Conservation (phyloP, 2,113 vertebrate genomes). For the Tachysurus vachellii region DNA sequence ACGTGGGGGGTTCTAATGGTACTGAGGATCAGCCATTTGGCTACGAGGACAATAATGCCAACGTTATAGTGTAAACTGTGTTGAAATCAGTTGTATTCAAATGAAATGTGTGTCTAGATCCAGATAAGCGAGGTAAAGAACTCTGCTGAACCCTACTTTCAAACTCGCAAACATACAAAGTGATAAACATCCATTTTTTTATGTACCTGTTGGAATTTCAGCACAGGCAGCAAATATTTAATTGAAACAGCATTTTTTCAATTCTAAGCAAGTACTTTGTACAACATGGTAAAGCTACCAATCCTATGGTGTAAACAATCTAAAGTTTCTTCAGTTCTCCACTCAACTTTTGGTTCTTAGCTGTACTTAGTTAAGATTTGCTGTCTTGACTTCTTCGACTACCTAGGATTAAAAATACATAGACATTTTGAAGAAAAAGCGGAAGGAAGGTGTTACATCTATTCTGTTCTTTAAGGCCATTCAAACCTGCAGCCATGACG, state of each 20-base stretch:
- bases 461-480: too few species aligned
- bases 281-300: not conserved
- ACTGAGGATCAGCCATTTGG: not conserved
- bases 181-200: not conserved
- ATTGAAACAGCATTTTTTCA: not conserved
- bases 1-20: not conserved
- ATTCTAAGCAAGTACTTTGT: not conserved
- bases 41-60: not conserved
- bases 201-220: not conserved
- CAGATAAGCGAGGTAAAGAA: not conserved
- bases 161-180: not conserved
- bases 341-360: not conserved
- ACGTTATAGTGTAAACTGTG: not conserved
- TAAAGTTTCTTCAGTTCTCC: not conserved
- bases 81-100: not conserved
- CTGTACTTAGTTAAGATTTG: not conserved
- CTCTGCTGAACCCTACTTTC: not conserved
- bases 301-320: not conserved
- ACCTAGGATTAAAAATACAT: too few species aligned
- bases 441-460: too few species aligned
- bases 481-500: too few species aligned
- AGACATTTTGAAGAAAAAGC: too few species aligned
- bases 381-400: not conserved
- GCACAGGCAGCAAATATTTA: not conserved
- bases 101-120: not conserved